A percentile compares a stretch with the other conserved stretches of the same genome.
These are phyloP conservation scores for Crypturellus tataupa DNA, from an alignment of 2,797 vertebrate species.

Conservation along the genomic window DNA sequence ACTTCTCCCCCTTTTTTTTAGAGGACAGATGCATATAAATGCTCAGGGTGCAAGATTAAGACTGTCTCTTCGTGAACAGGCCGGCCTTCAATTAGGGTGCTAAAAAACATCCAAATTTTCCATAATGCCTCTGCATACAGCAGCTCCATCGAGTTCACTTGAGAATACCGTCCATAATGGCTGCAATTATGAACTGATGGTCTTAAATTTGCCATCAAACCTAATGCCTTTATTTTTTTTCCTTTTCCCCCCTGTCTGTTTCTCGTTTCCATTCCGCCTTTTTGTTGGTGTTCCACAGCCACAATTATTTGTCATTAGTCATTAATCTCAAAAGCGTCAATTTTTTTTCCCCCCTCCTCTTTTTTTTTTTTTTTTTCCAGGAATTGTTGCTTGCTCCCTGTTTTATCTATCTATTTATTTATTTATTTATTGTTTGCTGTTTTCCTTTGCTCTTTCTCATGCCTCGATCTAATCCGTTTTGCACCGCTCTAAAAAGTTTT, in stretches of 20 bases:
- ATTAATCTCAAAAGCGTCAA: slow-evolving; percentile 64
- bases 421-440: background rate
- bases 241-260: background rate
- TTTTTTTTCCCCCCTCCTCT: background rate
- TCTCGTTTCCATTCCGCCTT: slow-evolving; percentile 52
- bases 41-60: fast-evolving
- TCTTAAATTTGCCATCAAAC: slow-evolving; percentile 55
- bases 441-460: slow-evolving; percentile 40
- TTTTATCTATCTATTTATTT: background rate
- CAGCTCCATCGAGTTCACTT: slow-evolving; percentile 40
- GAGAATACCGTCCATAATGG: slow-evolving; percentile 55
- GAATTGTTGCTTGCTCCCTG: slow-evolving; percentile 5
- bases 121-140: fast-evolving
- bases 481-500: background rate
- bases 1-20: background rate
- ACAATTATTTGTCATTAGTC: slow-evolving; percentile 71
- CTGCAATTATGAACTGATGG: slow-evolving; percentile 64
- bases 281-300: slow-evolving; percentile 26
- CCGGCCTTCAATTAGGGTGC: background rate
- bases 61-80: background rate
- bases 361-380: background rate
- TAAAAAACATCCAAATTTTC: background rate
- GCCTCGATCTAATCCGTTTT: slow-evolving; percentile 32
- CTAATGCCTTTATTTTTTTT: slow-evolving; percentile 30
- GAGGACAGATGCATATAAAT: background rate